Conservation (phyloP, 2,113 vertebrate species). For the Mungos mungo region DNA sequence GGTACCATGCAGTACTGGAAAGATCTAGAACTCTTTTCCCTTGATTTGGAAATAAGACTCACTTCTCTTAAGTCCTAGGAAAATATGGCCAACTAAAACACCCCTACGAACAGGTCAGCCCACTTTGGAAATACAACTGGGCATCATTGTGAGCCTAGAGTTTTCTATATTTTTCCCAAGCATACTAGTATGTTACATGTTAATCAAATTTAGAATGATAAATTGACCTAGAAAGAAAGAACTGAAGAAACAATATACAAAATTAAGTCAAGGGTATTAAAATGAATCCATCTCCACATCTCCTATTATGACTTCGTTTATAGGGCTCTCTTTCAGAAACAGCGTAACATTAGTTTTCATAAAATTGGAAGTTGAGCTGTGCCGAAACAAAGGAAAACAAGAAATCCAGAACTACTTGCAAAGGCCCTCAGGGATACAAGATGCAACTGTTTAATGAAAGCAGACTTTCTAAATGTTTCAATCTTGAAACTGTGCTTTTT, state of each 20-base stretch:
- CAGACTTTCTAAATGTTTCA: constrained; percentile 45
- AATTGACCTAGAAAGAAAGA: constrained; percentile 40
- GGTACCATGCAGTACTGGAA: not conserved
- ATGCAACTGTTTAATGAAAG: constrained; percentile 50
- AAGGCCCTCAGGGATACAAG: not conserved
- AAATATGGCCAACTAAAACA: not conserved
- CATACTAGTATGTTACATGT: not conserved
- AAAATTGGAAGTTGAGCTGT: constrained; percentile 36
- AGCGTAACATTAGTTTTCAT: constrained; percentile 22
- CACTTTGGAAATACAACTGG: not conserved
- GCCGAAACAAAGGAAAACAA: constrained; percentile 50
- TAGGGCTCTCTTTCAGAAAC: constrained; percentile 10
- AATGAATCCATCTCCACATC: not conserved
- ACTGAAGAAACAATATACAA: constrained; percentile 29
- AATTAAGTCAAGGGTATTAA: constrained; percentile 35
- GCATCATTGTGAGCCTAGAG: not conserved
- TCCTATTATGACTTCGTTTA: not conserved
- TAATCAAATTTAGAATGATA: constrained; percentile 45
- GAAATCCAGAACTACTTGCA: constrained; percentile 40
- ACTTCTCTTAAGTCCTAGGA: constrained; percentile 33
- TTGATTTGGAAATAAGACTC: constrained; percentile 8
- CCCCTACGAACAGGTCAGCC: not conserved
- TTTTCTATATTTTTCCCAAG: constrained; percentile 5
- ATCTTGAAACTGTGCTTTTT: constrained; percentile 59
- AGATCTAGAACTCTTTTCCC: not conserved